A percentile compares a stretch with the other conserved stretches of the same genome.
phyloP scores from a whole-genome alignment of 2,888 invertebrate genomes.

The Pandemis corylana region DNA sequence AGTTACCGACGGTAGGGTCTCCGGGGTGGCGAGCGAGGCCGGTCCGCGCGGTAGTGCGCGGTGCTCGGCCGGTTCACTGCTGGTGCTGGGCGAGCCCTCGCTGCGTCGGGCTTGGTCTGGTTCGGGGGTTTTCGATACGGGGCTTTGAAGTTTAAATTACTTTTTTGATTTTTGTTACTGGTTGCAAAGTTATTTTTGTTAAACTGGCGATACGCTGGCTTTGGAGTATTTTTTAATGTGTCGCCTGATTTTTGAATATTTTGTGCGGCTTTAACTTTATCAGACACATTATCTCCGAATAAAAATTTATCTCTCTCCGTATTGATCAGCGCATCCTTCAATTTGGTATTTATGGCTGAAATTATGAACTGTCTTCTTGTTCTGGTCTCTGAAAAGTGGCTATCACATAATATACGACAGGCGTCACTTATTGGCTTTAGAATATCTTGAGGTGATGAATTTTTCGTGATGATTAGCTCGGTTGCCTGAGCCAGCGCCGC shows the following conservation, averaged over 20 bases:
- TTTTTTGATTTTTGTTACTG: conserved; percentile 1
- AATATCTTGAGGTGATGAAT: conserved; percentile 1
- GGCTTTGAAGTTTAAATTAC: conserved; percentile 15
- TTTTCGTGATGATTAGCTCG: not conserved
- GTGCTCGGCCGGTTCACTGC: not conserved
- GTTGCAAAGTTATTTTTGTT: not conserved
- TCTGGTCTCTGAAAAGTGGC: not conserved
- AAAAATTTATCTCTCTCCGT: not conserved
- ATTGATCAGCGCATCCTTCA: conserved; percentile 7
- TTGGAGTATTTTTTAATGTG: conserved; percentile 1
- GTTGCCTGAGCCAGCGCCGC: not conserved
- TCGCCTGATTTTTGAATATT: conserved; percentile 2
- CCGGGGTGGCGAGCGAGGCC: not conserved
- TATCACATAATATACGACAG: conserved; percentile 4
- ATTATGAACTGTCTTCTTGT: conserved; percentile 9
- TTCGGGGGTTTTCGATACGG: not conserved
- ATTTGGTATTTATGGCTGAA: not conserved
- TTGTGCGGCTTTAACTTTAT: not conserved
- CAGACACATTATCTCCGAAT: conserved; percentile 8
- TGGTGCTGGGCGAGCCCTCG: not conserved
- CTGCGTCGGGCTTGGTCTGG: not conserved
- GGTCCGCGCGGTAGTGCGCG: not conserved
- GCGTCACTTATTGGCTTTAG: conserved; percentile 1
- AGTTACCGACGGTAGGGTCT: not conserved
- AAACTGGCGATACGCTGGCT: not conserved